Evolutionary conservation across 2,888 invertebrate genomes (phyloP), one percentile per base, ranked within the genome.

Genomic region (Drosophila buzzatii): DNA sequence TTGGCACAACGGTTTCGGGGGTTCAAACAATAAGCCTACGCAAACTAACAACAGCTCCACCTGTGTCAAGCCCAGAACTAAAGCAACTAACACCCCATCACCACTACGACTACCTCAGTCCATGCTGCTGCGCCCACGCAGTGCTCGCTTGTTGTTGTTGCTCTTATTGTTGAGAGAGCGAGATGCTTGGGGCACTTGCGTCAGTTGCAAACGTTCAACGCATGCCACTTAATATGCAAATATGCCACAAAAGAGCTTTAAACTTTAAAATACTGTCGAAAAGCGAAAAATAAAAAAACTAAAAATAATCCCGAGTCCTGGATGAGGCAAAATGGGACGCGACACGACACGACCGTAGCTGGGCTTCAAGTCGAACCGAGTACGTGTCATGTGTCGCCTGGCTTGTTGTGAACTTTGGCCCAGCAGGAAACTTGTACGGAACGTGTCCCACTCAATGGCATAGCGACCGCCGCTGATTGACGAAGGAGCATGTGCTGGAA

Each of bases 181-280:
- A 20, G 44, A 35, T 23, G 66, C 55, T 56, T 57, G 59, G 52
- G 67, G 49, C 66, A 51, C 62, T 56, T 66, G 57, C 69, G 57
- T 57, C 69, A 65, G 66, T 63, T 76, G 69, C 74, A 72, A 69
- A 55, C 58, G 69, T 44, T 76, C 71, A 81, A 84, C 84, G 82
- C 89, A 84, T 85, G 90, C 75, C 85, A 85, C 85, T 85, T 85
- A 85, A 90, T 90, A 85, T 85, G 90, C 88, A 85, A 85, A 90
- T 90, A 66, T 90, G 85, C 88, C 85, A 75, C 88, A 90, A 88
- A 85, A 90, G 88, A 88, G 85, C 85, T 88, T 85, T 85, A 90
- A 85, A 90, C 90, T 85, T 85, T 85, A 85, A 85, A 85, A 85
- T 76, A 79, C 73, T 85, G 79, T 65, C 76, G 39, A 76, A 87